Conservation (phyloP, 2,797 vertebrate genomes). For the Lithobates sylvaticus region DNA sequence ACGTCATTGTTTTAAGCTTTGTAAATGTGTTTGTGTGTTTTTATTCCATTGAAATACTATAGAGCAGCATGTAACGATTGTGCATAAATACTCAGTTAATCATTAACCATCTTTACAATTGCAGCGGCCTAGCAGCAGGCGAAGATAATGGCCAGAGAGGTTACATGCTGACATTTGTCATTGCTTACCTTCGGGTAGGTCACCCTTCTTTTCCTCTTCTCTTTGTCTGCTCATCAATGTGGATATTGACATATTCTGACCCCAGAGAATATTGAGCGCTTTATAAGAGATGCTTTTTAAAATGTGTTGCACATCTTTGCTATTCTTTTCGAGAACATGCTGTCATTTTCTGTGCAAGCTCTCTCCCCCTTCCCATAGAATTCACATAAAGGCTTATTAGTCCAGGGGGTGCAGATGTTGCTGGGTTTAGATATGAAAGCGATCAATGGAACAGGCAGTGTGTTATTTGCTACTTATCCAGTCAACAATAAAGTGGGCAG, state of each 20-base stretch:
- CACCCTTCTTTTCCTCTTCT: slow-evolving; percentile 55
- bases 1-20: slow-evolving; percentile 40
- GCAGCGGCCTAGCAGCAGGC: slow-evolving; percentile 96
- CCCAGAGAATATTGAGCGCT: slow-evolving; percentile 51
- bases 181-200: slow-evolving; percentile 98
- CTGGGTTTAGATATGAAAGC: slow-evolving; percentile 30
- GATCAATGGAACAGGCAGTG: slow-evolving; percentile 12
- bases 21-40: slow-evolving; percentile 40
- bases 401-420: slow-evolving; percentile 51
- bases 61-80: slow-evolving; percentile 42
- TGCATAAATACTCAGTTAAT: slow-evolving; percentile 58
- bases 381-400: slow-evolving; percentile 45
- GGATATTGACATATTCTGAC: slow-evolving; percentile 60
- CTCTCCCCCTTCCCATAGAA: slow-evolving; percentile 33
- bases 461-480: slow-evolving; percentile 35
- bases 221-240: slow-evolving; percentile 60
- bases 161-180: slow-evolving; percentile 98
- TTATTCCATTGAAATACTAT: slow-evolving; percentile 29
- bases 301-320: slow-evolving; percentile 44
- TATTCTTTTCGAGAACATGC: slow-evolving; percentile 34
- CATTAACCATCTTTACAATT: slow-evolving; percentile 72
- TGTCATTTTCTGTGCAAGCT: slow-evolving; percentile 33
- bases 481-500: background rate
- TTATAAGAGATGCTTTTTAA: slow-evolving; percentile 30
- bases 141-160: slow-evolving; percentile 99